Percentiles rank a stretch among this genome's conserved stretches.
phyloP scores from a whole-genome alignment of 2,888 invertebrate species.

The Branchellion lobata region DNA sequence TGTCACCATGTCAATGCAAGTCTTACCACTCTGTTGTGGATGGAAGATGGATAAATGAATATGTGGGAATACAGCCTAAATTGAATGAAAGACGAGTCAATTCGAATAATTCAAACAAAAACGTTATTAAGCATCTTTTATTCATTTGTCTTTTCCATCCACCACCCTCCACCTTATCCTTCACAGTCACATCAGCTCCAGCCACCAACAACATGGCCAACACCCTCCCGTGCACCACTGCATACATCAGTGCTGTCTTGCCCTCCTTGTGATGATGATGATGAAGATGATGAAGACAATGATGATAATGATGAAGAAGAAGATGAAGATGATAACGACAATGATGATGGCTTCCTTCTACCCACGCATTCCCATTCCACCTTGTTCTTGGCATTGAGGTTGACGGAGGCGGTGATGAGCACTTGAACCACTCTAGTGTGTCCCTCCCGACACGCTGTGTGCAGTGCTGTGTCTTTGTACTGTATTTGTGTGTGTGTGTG shows the following conservation, averaged over 20 bases:
- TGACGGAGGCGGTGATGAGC: conserved; percentile 83
- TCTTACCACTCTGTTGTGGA: not conserved
- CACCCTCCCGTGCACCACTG: not conserved
- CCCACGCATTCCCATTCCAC: conserved; percentile 30
- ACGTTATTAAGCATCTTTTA: no score
- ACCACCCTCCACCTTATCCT: not conserved
- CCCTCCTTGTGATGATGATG: not conserved
- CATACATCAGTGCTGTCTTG: not conserved
- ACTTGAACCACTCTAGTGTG: conserved; percentile 93
- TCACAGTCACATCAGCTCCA: not conserved
- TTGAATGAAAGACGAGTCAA: not conserved
- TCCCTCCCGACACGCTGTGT: conserved; percentile 90
- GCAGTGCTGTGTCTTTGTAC: conserved; percentile 92
- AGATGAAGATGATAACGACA: not conserved
- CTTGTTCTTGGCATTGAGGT: conserved; percentile 79
- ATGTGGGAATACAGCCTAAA: not conserved
- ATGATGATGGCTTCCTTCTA: not conserved
- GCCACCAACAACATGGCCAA: not conserved
- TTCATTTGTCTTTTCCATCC: no score
- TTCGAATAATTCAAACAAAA: no score
- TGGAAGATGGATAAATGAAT: not conserved
- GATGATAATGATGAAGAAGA: not conserved
- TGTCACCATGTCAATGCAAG: not conserved
- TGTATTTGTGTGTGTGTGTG: conserved; percentile 63
- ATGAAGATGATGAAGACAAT: not conserved